Base-by-base conservation (phyloP, 1,140 invertebrate species). In the Penaeus chinensis region DNA sequence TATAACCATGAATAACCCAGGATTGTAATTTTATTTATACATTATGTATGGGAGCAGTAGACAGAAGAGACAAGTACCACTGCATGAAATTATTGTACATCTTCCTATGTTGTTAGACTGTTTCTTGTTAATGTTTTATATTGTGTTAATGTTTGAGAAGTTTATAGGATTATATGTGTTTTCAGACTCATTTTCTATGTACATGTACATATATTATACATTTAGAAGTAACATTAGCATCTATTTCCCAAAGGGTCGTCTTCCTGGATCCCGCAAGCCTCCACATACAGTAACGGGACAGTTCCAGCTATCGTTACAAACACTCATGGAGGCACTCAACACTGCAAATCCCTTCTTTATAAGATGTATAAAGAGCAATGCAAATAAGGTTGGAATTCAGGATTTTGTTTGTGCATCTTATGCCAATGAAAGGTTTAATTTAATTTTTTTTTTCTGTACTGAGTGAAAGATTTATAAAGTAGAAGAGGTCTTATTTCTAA, bases 281-380 rank as follows among this genome's bases (percentile, higher is more conserved):
- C 96, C 97, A 18, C 95, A 97, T 90, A 99, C 97, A 2, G 97
- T 99, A 2, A 96, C 97, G 1, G 96, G 96, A 5, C 98, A 99
- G 93, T 99, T 99, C 92, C 96, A 98, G 91, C 96, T 97, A 91
- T 98, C 96, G 27, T 93, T 99, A 42, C 96, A 96, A 85, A 95
- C 96, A 62, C 93, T 99, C 20, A 98, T 99, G 97, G 96, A 97
- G 90, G 98, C 97, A 0, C 92, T 99, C 18, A 98, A 98, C 92
- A 96, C 98, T 91, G 97, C 98, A 0, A 98, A 98, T 93, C 98
- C 98, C 3, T 99, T 98, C 93, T 99, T 99, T 92, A 98, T 99
- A 89, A 94, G 98, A 76, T 99, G 98, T 92, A 99, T 99, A 91
- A 99, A 99, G 92, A 98, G 97, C 54, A 99, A 99, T 92, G 94